A percentile compares a stretch with the other conserved stretches of the same genome.
phyloP scores from a whole-genome alignment of 2,888 invertebrate species.

The Phytoseiulus persimilis region DNA sequence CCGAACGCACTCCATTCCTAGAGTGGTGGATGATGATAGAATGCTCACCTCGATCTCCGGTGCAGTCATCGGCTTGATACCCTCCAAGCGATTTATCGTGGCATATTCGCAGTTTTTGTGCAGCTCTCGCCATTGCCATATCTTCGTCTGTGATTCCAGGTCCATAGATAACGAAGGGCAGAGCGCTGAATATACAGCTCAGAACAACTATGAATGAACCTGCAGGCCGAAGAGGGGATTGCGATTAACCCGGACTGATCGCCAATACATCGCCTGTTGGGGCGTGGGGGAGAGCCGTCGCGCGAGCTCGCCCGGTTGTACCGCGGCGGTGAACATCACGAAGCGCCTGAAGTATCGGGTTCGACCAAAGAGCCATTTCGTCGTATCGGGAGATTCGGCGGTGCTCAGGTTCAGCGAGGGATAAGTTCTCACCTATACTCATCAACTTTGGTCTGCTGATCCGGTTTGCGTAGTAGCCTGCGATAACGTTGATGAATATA shows the following conservation, averaged over 20 bases:
- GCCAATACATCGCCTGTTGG: not conserved
- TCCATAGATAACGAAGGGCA: constrained; percentile 15
- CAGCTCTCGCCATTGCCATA: not conserved
- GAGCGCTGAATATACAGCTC: not conserved
- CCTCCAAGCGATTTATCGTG: not conserved
- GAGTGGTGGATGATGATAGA: not conserved
- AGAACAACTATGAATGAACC: constrained; percentile 7
- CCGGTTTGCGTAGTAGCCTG: constrained; percentile 6
- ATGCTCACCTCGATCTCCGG: not conserved
- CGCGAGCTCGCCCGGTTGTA: no score
- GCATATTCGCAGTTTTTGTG: not conserved
- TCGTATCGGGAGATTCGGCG: not conserved
- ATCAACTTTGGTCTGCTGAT: constrained; percentile 12
- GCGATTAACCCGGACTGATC: not conserved
- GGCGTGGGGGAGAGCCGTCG: no score
- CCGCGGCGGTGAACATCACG: no score
- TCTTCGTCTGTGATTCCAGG: not conserved
- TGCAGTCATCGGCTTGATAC: not conserved
- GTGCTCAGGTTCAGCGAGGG: no score
- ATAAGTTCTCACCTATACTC: constrained; percentile 1
- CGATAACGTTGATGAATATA: constrained; percentile 12
- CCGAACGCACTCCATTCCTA: no score
- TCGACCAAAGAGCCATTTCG: no score
- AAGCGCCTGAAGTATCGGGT: no score
- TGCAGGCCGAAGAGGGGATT: not conserved